Evolutionary conservation across 1,140 invertebrate species (phyloP).

Genomic region (Hyphantria cunea): DNA sequence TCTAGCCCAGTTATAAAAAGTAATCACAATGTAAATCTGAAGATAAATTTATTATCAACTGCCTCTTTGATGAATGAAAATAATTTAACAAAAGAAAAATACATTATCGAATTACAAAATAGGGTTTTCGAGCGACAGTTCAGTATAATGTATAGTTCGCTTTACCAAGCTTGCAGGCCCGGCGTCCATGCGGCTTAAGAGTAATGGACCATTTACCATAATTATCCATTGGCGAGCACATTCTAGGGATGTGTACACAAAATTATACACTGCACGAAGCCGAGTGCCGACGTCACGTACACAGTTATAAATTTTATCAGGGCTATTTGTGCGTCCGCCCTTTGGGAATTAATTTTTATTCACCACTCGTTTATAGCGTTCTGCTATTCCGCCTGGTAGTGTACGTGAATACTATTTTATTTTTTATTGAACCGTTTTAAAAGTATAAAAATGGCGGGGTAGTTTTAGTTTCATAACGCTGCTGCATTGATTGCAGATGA

Average conservation of each 20-base stretch:
- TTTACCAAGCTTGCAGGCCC: conserved; percentile 27
- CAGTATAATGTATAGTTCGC: not conserved
- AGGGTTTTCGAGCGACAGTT: too few species aligned
- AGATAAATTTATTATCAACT: too few species aligned
- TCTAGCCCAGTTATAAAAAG: too few species aligned
- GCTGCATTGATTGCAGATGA: not conserved
- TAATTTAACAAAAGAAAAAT: too few species aligned
- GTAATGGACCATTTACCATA: conserved; percentile 60
- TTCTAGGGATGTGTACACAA: conserved; percentile 51
- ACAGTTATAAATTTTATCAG: conserved; percentile 33
- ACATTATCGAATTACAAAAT: too few species aligned
- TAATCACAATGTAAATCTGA: too few species aligned
- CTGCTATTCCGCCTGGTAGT: conserved; percentile 10
- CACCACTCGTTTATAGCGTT: conserved; percentile 23
- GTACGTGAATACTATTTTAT: conserved; percentile 2
- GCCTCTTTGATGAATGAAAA: too few species aligned
- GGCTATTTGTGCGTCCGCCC: conserved; percentile 29
- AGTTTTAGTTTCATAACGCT: not conserved
- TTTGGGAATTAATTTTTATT: conserved; percentile 31
- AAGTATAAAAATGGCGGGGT: conserved; percentile 1
- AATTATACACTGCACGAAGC: conserved; percentile 51
- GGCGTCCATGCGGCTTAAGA: conserved; percentile 26
- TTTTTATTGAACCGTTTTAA: conserved; percentile 1
- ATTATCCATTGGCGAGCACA: conserved; percentile 58
- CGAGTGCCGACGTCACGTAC: conserved; percentile 29